Conservation (phyloP, 2,113 vertebrate genomes). For the Sturnus vulgaris region DNA sequence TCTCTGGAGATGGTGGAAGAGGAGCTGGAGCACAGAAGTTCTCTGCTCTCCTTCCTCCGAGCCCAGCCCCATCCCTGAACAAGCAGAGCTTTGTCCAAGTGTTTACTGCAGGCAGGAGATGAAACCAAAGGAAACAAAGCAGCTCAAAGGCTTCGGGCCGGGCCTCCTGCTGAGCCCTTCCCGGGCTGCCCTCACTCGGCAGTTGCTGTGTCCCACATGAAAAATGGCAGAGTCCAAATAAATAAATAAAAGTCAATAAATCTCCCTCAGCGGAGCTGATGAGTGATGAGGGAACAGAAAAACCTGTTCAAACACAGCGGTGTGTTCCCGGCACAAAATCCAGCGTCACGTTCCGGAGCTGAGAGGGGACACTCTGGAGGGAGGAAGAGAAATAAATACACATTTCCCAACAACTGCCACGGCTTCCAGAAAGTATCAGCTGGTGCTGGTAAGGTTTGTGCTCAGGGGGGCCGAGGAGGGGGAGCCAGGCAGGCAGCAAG, state of each 20-base stretch:
- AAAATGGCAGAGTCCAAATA: constrained; percentile 45
- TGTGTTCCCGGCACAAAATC: constrained; percentile 12
- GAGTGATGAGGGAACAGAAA: constrained; percentile 53
- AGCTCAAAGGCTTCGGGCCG: constrained; percentile 20
- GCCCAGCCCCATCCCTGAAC: background rate
- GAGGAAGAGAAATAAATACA: constrained; percentile 53
- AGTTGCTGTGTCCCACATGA: constrained; percentile 34
- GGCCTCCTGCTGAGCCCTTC: constrained; percentile 28
- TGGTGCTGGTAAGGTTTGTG: background rate
- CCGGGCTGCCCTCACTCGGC: constrained; percentile 40
- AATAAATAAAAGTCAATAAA: constrained; percentile 68
- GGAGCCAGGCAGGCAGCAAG: background rate
- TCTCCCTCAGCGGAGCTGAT: background rate
- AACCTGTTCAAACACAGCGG: constrained; percentile 57
- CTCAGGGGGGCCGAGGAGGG: accelerated
- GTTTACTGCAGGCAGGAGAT: constrained; percentile 36
- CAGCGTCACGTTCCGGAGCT: background rate
- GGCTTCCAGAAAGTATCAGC: constrained; percentile 21
- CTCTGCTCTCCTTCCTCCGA: background rate
- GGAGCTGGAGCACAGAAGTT: background rate
- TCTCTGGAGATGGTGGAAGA: background rate
- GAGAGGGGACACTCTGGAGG: background rate
- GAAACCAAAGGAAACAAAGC: constrained; percentile 50
- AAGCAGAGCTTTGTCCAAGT: constrained; percentile 41
- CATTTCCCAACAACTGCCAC: background rate